phyloP scores from a whole-genome alignment of 2,797 vertebrate genomes.

The Liparis tanakae region DNA sequence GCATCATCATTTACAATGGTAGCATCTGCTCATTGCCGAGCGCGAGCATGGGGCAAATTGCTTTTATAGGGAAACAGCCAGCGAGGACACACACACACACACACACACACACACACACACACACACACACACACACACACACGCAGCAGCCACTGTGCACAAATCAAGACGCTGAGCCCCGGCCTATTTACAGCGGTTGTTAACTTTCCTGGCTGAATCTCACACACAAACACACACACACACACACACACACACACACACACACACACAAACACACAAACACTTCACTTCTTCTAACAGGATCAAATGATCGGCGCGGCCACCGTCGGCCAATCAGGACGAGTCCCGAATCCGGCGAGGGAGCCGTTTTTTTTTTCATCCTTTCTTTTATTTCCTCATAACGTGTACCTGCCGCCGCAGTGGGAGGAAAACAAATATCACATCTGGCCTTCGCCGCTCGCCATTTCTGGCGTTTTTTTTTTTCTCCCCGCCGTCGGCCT shows the following conservation, averaged over 20 bases:
- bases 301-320: constrained; percentile 85
- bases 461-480: constrained; percentile 75
- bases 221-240: constrained; percentile 74
- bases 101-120: constrained; percentile 28
- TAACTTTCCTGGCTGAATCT: constrained; percentile 75
- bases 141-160: constrained; percentile 64
- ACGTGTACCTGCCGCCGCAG: constrained; percentile 77
- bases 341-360: constrained; percentile 76
- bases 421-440: constrained; percentile 80
- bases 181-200: constrained; percentile 81
- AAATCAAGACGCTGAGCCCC: constrained; percentile 79
- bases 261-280: constrained; percentile 71
- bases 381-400: constrained; percentile 30
- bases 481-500: constrained; percentile 47
- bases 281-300: constrained; percentile 81
- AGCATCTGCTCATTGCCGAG: constrained; percentile 89
- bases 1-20: constrained; percentile 89
- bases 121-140: constrained; percentile 24
- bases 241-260: constrained; percentile 75
- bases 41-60: constrained; percentile 89
- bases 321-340: constrained; percentile 81
- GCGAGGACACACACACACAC: constrained; percentile 76
- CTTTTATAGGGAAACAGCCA: constrained; percentile 86
- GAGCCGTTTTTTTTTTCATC: constrained; percentile 71
- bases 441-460: constrained; percentile 78